A percentile compares a stretch with the other conserved stretches of the same genome.
Evolutionary conservation across 2,888 invertebrate species (phyloP).

Genomic region (Leistus spinibarbis): DNA sequence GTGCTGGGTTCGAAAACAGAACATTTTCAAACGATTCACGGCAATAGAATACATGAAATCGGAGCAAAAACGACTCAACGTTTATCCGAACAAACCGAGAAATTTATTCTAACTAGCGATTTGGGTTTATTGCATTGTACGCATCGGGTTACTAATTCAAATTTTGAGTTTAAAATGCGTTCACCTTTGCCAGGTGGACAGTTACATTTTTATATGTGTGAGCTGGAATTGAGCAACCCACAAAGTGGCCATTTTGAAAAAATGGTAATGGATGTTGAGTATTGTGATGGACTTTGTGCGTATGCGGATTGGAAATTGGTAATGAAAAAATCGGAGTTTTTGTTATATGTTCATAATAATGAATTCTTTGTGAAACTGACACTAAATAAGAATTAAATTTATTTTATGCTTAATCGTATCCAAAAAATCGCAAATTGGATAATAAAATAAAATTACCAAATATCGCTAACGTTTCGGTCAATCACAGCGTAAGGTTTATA

Average conservation of each 20-base stretch:
- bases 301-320: not conserved
- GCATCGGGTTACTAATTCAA: not conserved
- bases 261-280: not conserved
- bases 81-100: not conserved
- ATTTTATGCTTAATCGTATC: constrained; percentile 1
- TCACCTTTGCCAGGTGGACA: not conserved
- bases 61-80: not conserved
- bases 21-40: not conserved
- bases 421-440: too few species aligned
- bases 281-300: not conserved
- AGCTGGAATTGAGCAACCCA: not conserved
- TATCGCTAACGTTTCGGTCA: too few species aligned
- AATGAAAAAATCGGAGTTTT: not conserved
- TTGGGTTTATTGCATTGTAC: not conserved
- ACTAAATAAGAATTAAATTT: not conserved
- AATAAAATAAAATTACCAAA: too few species aligned
- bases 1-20: not conserved
- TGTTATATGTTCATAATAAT: not conserved
- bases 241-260: not conserved
- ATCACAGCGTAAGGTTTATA: too few species aligned
- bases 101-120: not conserved
- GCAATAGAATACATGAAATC: not conserved
- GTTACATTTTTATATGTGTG: not conserved
- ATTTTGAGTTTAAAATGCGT: not conserved
- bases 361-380: not conserved